Evolutionary conservation across 1,140 invertebrate genomes (phyloP).

Genomic region (Scaptomyza montana): DNA sequence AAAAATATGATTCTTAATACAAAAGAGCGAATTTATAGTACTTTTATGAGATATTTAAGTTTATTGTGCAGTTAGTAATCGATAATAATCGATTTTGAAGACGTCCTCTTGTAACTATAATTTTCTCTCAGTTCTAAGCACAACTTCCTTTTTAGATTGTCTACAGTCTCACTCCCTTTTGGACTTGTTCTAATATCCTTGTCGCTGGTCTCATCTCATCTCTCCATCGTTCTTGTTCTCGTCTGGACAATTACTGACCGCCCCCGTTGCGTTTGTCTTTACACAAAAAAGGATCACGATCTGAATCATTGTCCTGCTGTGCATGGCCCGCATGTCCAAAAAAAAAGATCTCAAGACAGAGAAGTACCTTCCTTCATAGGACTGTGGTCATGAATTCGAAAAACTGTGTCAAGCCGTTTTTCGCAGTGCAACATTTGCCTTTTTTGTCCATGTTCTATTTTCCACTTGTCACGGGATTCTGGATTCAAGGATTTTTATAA

Average conservation of each 20-base stretch:
- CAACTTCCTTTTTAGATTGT: background rate
- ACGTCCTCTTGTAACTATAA: background rate
- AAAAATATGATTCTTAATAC: background rate
- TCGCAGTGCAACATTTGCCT: slow-evolving; percentile 29
- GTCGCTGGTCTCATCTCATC: slow-evolving; percentile 3
- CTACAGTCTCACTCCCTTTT: background rate
- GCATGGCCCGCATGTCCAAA: slow-evolving; percentile 1
- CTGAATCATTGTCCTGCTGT: slow-evolving; percentile 60
- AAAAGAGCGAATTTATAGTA: background rate
- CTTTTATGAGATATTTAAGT: too few relatives aligned
- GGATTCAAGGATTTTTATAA: slow-evolving; percentile 63
- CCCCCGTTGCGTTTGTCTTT: slow-evolving; percentile 58
- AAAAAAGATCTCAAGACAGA: background rate
- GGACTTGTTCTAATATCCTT: slow-evolving; percentile 12
- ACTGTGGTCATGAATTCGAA: slow-evolving; percentile 24
- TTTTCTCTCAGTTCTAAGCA: background rate
- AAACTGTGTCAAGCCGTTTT: slow-evolving; percentile 60
- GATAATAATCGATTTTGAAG: too few relatives aligned
- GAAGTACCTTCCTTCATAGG: slow-evolving; percentile 57
- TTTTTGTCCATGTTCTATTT: slow-evolving; percentile 4
- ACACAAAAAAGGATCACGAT: slow-evolving; percentile 52
- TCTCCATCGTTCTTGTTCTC: slow-evolving; percentile 3
- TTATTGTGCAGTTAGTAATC: too few relatives aligned
- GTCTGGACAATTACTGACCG: slow-evolving; percentile 57
- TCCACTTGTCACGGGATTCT: slow-evolving; percentile 1